phyloP scores from a whole-genome alignment of 1,140 invertebrate genomes.

The Microplitis demolitor region DNA sequence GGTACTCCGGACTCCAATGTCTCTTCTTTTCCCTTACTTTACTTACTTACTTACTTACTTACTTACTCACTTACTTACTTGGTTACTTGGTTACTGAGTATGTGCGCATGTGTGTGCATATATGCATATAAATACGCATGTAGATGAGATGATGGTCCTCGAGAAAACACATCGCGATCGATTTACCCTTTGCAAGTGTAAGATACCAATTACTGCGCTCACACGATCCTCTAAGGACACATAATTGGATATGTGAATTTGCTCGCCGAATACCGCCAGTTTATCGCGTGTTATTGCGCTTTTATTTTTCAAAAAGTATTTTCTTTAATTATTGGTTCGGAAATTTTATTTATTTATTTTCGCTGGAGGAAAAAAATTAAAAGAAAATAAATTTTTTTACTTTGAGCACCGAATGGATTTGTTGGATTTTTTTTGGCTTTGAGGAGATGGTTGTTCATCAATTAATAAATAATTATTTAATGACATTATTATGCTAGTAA shows the following conservation, averaged over 20 bases:
- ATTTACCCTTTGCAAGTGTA: slow-evolving; percentile 51
- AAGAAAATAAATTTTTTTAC: too few relatives aligned
- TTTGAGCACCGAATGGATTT: too few relatives aligned
- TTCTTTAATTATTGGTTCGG: too few relatives aligned
- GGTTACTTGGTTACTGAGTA: not conserved
- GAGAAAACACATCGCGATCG: slow-evolving; percentile 40
- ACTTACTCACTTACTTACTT: too few relatives aligned
- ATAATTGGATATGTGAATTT: slow-evolving; percentile 34
- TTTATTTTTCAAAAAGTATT: not conserved
- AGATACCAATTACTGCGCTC: slow-evolving; percentile 52
- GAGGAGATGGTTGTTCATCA: not conserved
- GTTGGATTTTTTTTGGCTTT: not conserved
- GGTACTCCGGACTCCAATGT: too few relatives aligned
- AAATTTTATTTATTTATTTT: too few relatives aligned
- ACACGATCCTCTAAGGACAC: slow-evolving; percentile 22
- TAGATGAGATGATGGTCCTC: not conserved
- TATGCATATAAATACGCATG: too few relatives aligned
- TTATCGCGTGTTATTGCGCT: not conserved
- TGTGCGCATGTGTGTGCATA: not conserved
- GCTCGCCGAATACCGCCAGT: not conserved
- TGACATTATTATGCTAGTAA: not conserved
- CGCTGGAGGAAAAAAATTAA: too few relatives aligned
- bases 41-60: too few relatives aligned
- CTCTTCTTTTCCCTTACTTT: too few relatives aligned
- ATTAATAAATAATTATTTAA: too few relatives aligned